Evolutionary conservation across 2,888 invertebrate genomes (phyloP).

Genomic region (Sminthurides aquaticus): DNA sequence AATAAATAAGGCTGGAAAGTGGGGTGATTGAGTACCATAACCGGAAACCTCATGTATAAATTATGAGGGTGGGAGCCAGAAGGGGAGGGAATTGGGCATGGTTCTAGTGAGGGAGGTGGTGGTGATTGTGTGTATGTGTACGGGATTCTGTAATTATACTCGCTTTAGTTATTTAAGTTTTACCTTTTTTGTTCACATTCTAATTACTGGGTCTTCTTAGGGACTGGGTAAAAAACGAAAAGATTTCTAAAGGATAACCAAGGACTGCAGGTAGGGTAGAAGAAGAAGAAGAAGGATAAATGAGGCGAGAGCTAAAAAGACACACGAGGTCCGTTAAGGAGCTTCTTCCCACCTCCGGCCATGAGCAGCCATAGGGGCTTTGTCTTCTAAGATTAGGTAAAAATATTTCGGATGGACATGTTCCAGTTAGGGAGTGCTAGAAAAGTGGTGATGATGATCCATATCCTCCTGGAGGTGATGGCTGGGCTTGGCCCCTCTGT

Average conservation of each 20-base stretch:
- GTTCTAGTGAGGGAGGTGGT: background rate
- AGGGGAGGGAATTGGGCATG: background rate
- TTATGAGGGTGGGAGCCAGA: background rate
- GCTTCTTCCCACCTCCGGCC: too few species aligned
- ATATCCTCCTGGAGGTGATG: background rate
- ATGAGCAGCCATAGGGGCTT: too few species aligned
- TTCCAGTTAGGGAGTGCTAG: background rate
- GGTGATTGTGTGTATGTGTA: background rate
- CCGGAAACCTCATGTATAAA: background rate
- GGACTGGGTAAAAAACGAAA: too few species aligned
- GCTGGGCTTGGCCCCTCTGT: background rate
- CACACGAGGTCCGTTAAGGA: too few species aligned
- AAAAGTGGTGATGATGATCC: background rate
- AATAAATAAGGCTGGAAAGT: background rate
- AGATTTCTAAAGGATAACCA: too few species aligned
- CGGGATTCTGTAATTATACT: slow-evolving; percentile 3
- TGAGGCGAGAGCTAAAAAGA: too few species aligned
- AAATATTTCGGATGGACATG: too few species aligned
- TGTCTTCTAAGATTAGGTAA: too few species aligned
- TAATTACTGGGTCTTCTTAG: background rate
- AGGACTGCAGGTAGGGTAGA: too few species aligned
- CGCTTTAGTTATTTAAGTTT: slow-evolving; percentile 6
- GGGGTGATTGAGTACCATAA: background rate
- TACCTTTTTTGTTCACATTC: slow-evolving; percentile 2
- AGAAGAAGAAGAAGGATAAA: background rate